Percentiles rank a stretch among this genome's conserved stretches.
Conservation (phyloP, 2,113 vertebrate species). For the Xerus inauris region DNA sequence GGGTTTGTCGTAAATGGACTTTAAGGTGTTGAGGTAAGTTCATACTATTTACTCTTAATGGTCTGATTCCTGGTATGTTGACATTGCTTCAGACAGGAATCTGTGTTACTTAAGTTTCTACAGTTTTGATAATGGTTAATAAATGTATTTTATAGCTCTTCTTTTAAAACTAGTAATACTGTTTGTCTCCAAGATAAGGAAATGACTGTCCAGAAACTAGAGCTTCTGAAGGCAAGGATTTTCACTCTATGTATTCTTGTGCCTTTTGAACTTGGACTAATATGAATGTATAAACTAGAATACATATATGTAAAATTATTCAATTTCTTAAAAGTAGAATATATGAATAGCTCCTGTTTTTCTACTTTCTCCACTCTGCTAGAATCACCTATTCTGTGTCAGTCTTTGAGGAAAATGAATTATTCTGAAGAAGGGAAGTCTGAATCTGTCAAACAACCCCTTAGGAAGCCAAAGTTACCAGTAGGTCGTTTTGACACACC, state of each 20-base stretch:
- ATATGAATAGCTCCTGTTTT: not conserved
- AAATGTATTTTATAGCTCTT: slow-evolving; percentile 33
- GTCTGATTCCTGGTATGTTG: not conserved
- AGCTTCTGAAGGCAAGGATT: not conserved
- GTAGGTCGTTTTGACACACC: slow-evolving; percentile 92
- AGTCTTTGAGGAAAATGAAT: slow-evolving; percentile 76
- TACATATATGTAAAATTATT: not conserved
- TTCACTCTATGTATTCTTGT: not conserved
- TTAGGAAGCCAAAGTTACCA: slow-evolving; percentile 93
- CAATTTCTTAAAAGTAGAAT: slow-evolving; percentile 14
- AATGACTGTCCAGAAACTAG: not conserved
- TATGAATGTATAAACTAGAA: not conserved
- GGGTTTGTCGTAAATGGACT: no score
- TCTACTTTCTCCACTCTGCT: not conserved
- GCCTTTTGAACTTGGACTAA: not conserved
- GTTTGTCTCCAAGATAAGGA: not conserved
- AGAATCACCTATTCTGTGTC: slow-evolving; percentile 77
- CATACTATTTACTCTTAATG: not conserved
- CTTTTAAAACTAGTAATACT: slow-evolving; percentile 13
- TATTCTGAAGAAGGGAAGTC: slow-evolving; percentile 78
- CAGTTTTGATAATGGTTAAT: not conserved
- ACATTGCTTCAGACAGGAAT: not conserved
- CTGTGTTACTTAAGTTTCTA: not conserved
- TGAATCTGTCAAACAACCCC: slow-evolving; percentile 82
- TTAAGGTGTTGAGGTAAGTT: no score